phyloP scores from a whole-genome alignment of 2,797 vertebrate species.

The Acomys russatus region DNA sequence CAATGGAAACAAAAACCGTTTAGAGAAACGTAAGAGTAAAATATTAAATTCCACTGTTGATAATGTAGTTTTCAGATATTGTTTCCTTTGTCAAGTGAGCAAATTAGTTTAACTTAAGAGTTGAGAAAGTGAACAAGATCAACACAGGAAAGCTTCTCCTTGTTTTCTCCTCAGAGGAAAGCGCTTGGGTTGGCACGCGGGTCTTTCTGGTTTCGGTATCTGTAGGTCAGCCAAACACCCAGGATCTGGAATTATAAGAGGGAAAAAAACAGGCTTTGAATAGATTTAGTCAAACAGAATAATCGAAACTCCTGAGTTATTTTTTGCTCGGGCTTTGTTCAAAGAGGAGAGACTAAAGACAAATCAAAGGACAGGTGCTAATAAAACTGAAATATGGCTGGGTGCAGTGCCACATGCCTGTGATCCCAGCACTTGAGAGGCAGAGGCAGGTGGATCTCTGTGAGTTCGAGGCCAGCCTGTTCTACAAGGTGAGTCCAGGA shows the following conservation, averaged over 20 bases:
- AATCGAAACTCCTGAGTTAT: not conserved
- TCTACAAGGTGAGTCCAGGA: too few species aligned
- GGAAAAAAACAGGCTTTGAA: not conserved
- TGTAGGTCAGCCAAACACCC: slow-evolving; percentile 96
- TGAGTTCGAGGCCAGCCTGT: too few species aligned
- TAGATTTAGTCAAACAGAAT: not conserved
- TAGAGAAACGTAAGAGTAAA: slow-evolving; percentile 75
- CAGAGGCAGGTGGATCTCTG: too few species aligned
- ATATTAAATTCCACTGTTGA: slow-evolving; percentile 67
- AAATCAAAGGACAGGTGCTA: not conserved
- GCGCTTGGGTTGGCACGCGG: slow-evolving; percentile 97
- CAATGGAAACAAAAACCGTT: slow-evolving; percentile 74
- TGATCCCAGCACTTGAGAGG: too few species aligned
- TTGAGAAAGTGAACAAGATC: slow-evolving; percentile 77
- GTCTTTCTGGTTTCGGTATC: slow-evolving; percentile 98
- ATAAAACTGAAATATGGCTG: not conserved
- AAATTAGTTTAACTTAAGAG: slow-evolving; percentile 83
- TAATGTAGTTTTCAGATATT: slow-evolving; percentile 46
- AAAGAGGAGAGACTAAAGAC: not conserved
- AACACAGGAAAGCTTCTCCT: slow-evolving; percentile 70
- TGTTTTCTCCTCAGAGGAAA: slow-evolving; percentile 92
- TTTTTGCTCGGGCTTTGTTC: not conserved
- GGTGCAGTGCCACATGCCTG: too few species aligned
- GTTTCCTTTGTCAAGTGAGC: slow-evolving; percentile 72
- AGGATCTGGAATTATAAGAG: slow-evolving; percentile 91